Percentiles rank a stretch among this genome's conserved stretches.
Conservation (phyloP, 2,888 invertebrate genomes). For the Monochamus alternatus region DNA sequence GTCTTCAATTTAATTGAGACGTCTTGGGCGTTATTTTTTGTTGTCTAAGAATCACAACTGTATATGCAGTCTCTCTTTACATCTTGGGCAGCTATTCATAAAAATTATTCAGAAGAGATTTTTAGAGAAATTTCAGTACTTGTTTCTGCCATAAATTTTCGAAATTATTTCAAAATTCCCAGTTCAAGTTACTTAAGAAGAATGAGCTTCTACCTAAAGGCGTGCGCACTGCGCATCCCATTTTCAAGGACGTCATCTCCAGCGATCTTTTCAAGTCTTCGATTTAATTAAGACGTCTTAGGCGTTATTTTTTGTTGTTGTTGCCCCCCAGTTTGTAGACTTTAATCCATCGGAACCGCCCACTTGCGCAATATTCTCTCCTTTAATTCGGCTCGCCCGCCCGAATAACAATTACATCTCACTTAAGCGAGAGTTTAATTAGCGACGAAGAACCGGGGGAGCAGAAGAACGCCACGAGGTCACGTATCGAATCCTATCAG, state of each 20-base stretch:
- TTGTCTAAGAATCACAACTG: neutral
- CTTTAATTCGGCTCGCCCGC: slow-evolving; percentile 42
- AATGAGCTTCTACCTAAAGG: too few species aligned
- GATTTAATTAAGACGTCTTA: slow-evolving; percentile 15
- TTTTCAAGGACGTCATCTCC: too few species aligned
- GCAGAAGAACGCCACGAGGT: slow-evolving; percentile 35
- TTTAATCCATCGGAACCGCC: slow-evolving; percentile 33
- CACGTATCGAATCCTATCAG: slow-evolving; percentile 44
- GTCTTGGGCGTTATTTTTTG: slow-evolving; percentile 18
- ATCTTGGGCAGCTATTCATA: too few species aligned
- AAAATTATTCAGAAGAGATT: too few species aligned
- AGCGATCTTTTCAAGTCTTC: neutral
- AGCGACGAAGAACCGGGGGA: slow-evolving; percentile 46
- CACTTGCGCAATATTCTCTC: slow-evolving; percentile 29
- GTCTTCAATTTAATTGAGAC: slow-evolving; percentile 15
- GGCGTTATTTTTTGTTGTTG: slow-evolving; percentile 22
- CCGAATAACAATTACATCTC: slow-evolving; percentile 58
- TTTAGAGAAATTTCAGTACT: too few species aligned
- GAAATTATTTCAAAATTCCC: too few species aligned
- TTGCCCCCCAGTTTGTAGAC: slow-evolving; percentile 23
- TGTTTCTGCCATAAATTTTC: too few species aligned
- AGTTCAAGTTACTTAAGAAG: too few species aligned
- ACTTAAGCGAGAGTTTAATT: slow-evolving; percentile 58
- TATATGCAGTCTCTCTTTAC: too few species aligned
- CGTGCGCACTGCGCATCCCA: too few species aligned